These are phyloP conservation scores for Squalus acanthias DNA, from an alignment of 2,797 vertebrate genomes.

Conservation along the genomic window DNA sequence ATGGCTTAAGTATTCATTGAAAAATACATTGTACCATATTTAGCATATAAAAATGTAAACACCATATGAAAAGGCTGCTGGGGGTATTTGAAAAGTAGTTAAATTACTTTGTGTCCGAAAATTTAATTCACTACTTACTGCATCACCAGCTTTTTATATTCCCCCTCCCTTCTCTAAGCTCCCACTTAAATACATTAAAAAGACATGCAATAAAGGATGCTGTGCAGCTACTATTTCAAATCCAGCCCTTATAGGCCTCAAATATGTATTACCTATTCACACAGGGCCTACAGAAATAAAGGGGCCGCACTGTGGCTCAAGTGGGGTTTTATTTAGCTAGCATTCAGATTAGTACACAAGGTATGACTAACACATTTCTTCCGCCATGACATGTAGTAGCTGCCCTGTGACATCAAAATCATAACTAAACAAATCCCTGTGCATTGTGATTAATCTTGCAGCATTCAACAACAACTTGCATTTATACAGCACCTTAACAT, in stretches of 20 bases:
- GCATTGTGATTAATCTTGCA: not conserved
- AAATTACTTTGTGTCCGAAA: not conserved
- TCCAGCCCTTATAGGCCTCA: not conserved
- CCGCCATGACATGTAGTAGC: not conserved
- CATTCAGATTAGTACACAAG: not conserved
- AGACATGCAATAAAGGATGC: not conserved
- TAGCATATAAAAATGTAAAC: not conserved
- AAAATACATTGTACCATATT: not conserved
- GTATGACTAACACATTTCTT: not conserved
- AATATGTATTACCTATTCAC: not conserved
- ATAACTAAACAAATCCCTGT: too few species aligned
- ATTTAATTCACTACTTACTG: not conserved
- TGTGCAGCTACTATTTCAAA: not conserved
- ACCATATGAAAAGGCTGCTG: not conserved
- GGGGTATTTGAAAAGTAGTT: not conserved
- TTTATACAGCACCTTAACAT: not conserved
- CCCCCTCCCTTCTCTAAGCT: not conserved
- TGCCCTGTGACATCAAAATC: not conserved
- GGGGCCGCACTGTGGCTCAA: not conserved
- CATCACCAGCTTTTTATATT: not conserved
- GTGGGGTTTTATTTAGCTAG: not conserved
- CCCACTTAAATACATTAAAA: not conserved
- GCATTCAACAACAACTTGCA: not conserved
- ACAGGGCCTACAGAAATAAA: not conserved
- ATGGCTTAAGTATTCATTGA: not conserved